Base-by-base conservation (phyloP, 2,797 vertebrate genomes). In the Hyperoplus immaculatus region DNA sequence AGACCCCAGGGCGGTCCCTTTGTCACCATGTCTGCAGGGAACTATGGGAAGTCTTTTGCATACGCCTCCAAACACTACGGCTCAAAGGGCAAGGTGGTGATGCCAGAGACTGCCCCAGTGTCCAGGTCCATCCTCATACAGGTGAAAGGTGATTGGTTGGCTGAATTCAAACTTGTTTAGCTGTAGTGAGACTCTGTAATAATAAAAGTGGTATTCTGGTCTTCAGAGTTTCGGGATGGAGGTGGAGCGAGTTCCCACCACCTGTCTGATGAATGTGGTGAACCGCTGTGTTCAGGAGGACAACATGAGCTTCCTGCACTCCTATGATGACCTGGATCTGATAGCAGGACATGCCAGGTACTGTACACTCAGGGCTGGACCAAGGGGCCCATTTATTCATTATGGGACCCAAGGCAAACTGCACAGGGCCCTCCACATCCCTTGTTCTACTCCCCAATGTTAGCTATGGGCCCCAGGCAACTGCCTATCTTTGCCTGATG, bases 1-100 rank as follows among this genome's bases (percentile, higher is more conserved):
- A 93, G 87, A 65, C 78, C 79, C 0, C 73, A 64, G 5, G 93
- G 79, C 0, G 93, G 88, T 3, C 66, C 60, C 75, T 95, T 96
- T 86, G 94, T 96, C 69, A 96, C 95, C 63, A 92, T 96, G 92
- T 96, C 96, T 55, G 94, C 96, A 5, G 96, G 95, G 75, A 96
- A 96, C 87, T 96, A 96, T 61, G 96, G 95, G 70, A 96, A 95
- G 76, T 88, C 95, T 11, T 96, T 96, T 89, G 95, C 95, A 0
- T 95, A 89, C 6, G 96, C 96, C 39, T 92, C 87, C 8, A 95
- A 95, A 69, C 94, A 95, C 87, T 95, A 94, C 1, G 90, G 93
- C 38, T 89, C 87, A 45, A 92, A 88, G 80, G 95, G 95, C 39
- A 96, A 95, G 77, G 95, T 96, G 79, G 94, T 96, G 66, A 96